These are phyloP conservation scores for Psittacula echo DNA, from an alignment of 2,797 vertebrate genomes.

Conservation along the genomic window DNA sequence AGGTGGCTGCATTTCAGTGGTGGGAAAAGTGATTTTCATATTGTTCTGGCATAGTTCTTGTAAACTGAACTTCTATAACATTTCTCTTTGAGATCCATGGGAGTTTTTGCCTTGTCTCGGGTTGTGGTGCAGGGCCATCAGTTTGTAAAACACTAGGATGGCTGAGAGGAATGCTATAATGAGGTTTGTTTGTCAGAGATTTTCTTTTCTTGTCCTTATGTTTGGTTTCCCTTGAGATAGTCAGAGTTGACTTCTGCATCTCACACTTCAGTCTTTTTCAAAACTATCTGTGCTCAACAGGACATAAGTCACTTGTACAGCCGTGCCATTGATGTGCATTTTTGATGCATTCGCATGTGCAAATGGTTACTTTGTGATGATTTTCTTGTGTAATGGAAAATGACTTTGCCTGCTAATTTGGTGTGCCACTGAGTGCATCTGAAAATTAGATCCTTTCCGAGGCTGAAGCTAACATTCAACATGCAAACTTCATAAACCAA, in stretches of 20 bases:
- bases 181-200: slow-evolving; percentile 3
- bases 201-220: not conserved
- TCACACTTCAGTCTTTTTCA: not conserved
- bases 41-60: slow-evolving; percentile 16
- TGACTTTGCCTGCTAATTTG: not conserved
- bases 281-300: not conserved
- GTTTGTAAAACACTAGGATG: slow-evolving; percentile 1
- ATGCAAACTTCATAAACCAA: not conserved
- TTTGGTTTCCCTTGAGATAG: slow-evolving; percentile 33
- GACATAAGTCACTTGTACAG: not conserved
- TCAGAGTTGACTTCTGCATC: not conserved
- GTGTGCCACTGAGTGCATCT: not conserved
- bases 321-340: not conserved
- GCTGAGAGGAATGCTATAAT: not conserved
- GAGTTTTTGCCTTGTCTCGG: slow-evolving; percentile 15
- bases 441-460: not conserved
- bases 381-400: not conserved
- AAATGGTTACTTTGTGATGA: not conserved
- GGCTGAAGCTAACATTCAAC: not conserved
- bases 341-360: not conserved
- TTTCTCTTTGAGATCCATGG: slow-evolving; percentile 29
- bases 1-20: slow-evolving; percentile 31
- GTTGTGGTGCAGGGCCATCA: not conserved
- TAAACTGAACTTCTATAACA: slow-evolving; percentile 34
- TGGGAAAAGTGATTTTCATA: slow-evolving; percentile 41